Evolutionary conservation across 2,888 invertebrate genomes (phyloP).

Genomic region (Ormyrus thymus): DNA sequence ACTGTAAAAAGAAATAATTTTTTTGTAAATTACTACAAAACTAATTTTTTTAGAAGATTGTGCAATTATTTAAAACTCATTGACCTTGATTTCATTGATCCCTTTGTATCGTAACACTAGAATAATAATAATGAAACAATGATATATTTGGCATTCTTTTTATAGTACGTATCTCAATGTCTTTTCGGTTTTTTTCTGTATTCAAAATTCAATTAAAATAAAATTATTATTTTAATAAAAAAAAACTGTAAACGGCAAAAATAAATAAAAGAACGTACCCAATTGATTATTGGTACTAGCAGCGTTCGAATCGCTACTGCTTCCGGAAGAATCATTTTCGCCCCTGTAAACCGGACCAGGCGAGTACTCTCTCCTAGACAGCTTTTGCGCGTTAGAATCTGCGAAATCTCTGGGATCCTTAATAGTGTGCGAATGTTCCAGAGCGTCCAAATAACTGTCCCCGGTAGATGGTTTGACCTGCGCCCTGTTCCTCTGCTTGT

Average conservation of each 20-base stretch:
- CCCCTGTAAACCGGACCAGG: slow-evolving; percentile 64
- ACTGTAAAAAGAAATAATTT: no score
- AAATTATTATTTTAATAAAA: no score
- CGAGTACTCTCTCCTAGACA: slow-evolving; percentile 63
- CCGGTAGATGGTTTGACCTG: not conserved
- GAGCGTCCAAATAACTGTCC: slow-evolving; percentile 82
- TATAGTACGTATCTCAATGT: no score
- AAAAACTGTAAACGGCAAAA: no score
- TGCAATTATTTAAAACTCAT: no score
- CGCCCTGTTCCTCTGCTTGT: not conserved
- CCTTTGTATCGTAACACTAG: no score
- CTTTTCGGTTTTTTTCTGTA: no score
- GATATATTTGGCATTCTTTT: no score
- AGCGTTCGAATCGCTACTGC: not conserved
- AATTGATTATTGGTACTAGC: not conserved
- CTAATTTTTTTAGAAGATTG: no score
- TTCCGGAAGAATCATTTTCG: slow-evolving; percentile 9
- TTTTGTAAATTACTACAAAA: not conserved
- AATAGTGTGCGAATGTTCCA: slow-evolving; percentile 78
- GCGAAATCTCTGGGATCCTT: slow-evolving; percentile 63
- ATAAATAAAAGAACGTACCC: not conserved
- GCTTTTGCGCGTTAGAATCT: slow-evolving; percentile 48
- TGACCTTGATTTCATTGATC: no score
- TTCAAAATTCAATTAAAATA: no score
- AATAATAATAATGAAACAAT: no score